Evolutionary conservation across 2,888 invertebrate genomes (phyloP), one percentile per base, ranked within the genome.

Genomic region (Eupithecia dodoneata): DNA sequence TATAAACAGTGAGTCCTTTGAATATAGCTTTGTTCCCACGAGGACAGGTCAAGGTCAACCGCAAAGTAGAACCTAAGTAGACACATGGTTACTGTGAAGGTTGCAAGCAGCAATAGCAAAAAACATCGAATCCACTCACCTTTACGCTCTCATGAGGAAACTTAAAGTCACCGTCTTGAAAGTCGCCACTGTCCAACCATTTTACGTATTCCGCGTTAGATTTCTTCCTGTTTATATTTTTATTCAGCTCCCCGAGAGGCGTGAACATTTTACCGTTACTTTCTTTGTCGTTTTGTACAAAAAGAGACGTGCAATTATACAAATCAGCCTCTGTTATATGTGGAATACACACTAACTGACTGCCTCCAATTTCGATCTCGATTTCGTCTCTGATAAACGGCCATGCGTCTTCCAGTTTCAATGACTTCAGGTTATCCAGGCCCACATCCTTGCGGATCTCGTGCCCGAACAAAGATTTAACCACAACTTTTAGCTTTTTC

Each of bases 361-460:
- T 93, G 82, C 92, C 93, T n/a, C 95, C 95, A 78, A 95, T 95
- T 90, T 95, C 95, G 71, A 88, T 93, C 85, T 95, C 95, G 72
- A 95, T 95, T 91, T 95, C 95, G 80, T 95, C 95, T 83, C 95
- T 90, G 71, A 95, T 95, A 85, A 95, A 95, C 18, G 95, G 95
- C 95, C 95, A 95, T 1, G 95, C 95, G 76, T 95, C 95, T 81
- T 95, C 95, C 67, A 95, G 87, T 81, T 94, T 94, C 12, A 95
- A 85, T 30, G 95, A 95, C 80, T 94, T 93, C 75, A 95, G 87
- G 70, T 85, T 90, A 6, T 91, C 92, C 79, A 95, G 87, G 82
- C 93, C 92, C n/a, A 95, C 95, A 87, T 95, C 95, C 84, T 95
- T 95, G 44, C 95, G 92, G 80, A 94, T 95, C 83, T 95, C 95